Base-by-base conservation (phyloP, 2,113 vertebrate species). In the Cranoglanis bouderius region DNA sequence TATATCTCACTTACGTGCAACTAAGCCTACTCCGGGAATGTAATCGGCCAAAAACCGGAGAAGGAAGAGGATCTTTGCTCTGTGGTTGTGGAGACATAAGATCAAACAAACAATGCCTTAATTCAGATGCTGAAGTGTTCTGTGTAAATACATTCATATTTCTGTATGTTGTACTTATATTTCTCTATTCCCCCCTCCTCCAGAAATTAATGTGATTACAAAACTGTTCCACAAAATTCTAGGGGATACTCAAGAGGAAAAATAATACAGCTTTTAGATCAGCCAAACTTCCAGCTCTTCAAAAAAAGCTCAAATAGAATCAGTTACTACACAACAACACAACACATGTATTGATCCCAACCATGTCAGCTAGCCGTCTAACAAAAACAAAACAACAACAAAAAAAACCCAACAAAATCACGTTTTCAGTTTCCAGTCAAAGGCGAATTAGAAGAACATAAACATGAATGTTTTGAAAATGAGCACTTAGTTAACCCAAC, bases 21-120 rank as follows among this genome's bases (percentile, higher is more conserved):
- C 88, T 1, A 99, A 95, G 35, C 98, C 97, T 0, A 98, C 87
- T 43, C 98, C 98, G 18, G 98, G 98, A 70, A 99, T 90, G 0
- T 98, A 95, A 92, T 99, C 97, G 2, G 97, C 95, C 92, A 99
- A 84, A 74, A 99, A 93, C 84, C 95, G 95, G 43, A 99, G 96
- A 32, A 99, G 95, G 87, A 99, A 97, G 14, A 99, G 94, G 84
- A 99, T 98, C 93, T 96, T 98, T 43, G 96, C 95, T 93, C 98
- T 99, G 93, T 88, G 40, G 63, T 14, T 57, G 75, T 61, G 40
- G 13, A 89, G 46, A 77, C 43, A 40, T 67, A 6, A 53, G 6
- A 61, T 32, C 4, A 14, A 65, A 51, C 18, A 75, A 49, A 80
- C 21, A 32, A 4, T 49, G 49, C 35, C 21, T 82, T 87, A 81